Evolutionary conservation across 2,888 invertebrate genomes (phyloP).

Genomic region (Cartodere bifasciata): DNA sequence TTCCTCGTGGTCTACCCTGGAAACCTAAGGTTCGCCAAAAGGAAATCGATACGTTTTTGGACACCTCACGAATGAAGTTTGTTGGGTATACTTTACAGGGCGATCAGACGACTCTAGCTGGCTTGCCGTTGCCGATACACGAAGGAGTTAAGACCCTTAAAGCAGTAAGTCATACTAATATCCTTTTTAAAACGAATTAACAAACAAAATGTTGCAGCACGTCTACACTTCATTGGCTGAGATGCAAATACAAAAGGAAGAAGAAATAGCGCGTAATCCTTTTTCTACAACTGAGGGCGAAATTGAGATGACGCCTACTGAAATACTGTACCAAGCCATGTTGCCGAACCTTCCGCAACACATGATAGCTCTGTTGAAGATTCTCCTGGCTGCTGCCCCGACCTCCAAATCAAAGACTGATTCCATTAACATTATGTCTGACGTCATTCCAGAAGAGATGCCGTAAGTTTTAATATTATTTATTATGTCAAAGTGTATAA

Average conservation of each 20-base stretch:
- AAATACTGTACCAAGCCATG: conserved; percentile 87
- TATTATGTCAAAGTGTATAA: conserved; percentile 8
- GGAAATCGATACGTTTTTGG: conserved; percentile 86
- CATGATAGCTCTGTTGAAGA: conserved; percentile 93
- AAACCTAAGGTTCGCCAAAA: conserved; percentile 88
- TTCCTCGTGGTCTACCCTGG: conserved; percentile 69
- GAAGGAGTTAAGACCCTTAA: conserved; percentile 87
- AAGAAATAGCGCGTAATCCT: conserved; percentile 83
- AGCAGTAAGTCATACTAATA: conserved; percentile 41
- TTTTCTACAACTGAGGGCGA: conserved; percentile 73
- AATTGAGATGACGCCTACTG: conserved; percentile 69
- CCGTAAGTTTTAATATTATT: conserved; percentile 45
- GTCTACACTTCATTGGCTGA: conserved; percentile 90
- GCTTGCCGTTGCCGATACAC: conserved; percentile 91
- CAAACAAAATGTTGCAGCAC: conserved; percentile 61
- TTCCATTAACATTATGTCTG: conserved; percentile 96
- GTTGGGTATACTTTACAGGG: conserved; percentile 82
- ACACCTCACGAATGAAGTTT: conserved; percentile 86
- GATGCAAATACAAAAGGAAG: conserved; percentile 80
- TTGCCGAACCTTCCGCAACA: conserved; percentile 93
- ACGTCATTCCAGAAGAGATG: conserved; percentile 95
- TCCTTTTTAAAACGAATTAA: no score
- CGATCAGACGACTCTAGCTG: conserved; percentile 82
- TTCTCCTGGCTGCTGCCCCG: conserved; percentile 92
- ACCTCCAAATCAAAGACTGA: conserved; percentile 98